Base-by-base conservation (phyloP, 1,140 invertebrate genomes). In the Lordiphosa collinella region DNA sequence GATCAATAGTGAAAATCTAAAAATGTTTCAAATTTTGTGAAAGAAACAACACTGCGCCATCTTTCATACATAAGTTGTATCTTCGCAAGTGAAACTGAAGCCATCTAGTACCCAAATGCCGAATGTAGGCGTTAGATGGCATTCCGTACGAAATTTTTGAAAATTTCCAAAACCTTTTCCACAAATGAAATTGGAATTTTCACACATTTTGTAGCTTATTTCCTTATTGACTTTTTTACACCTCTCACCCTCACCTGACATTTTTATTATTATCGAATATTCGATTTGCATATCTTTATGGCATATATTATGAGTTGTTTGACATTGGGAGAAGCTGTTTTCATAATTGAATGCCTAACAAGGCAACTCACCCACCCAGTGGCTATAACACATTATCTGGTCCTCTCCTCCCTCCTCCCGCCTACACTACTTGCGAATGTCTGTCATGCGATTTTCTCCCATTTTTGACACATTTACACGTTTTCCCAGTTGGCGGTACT, bases 381-480 rank as follows among this genome's bases (percentile, higher is more conserved):
- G 37, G 22, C 22, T 41, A 41, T 22, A n/a, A n/a, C 10, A 18
- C 11, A 12, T 9, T 9, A 37, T 38, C 8, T 13, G 12, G 4
- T 4, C 1, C 5, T 13, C 5, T 3, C 12, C 13, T 8, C 13
- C 11, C 4, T 14, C 22, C 13, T 44, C 14, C 13, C 8, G n/a
- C 12, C 3, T n/a, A 5, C 10, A 18, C 10, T 2, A 16, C 12
- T 40, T n/a, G 14, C 14, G 14, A 16, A 7, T 29, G 41, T 12
- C 41, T 44, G 58, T 54, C 59, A 53, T 75, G 59, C 55, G 40
- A 75, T 69, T 70, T 74, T 80, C 55, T 55, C 52, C 49, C 47
- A 54, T 69, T 80, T 78, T 80, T 72, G 71, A 71, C 61, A 80
- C 70, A 74, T 80, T 80, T 82, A 58, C 71, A 84, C 78, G 71